A percentile compares a stretch with the other conserved stretches of the same genome.
Conservation (phyloP, 2,113 vertebrate species). For the Pteruthius melanotis region DNA sequence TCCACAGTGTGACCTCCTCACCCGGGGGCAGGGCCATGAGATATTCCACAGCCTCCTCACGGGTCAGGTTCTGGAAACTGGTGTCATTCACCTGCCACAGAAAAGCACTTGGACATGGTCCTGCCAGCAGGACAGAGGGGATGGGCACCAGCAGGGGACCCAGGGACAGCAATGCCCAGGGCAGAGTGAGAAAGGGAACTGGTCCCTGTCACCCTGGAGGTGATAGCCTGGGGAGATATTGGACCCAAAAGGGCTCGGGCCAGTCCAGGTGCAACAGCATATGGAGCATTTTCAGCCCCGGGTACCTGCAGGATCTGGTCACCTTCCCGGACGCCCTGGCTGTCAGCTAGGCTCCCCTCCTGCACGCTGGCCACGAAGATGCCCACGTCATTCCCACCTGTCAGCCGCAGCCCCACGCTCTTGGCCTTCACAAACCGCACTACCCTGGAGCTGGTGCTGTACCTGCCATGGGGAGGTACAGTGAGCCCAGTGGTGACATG, state of each 20-base stretch:
- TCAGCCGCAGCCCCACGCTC: constrained; percentile 85
- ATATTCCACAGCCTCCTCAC: constrained; percentile 89
- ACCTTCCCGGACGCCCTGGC: constrained; percentile 84
- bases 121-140: accelerated
- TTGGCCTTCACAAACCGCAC: constrained; percentile 84
- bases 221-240: not conserved
- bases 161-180: not conserved
- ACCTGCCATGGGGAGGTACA: constrained; percentile 47
- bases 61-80: constrained; percentile 84
- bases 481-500: not conserved
- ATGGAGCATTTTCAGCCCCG: accelerated
- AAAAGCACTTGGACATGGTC: not conserved
- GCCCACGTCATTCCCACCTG: constrained; percentile 90
- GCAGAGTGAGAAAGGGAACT: not conserved
- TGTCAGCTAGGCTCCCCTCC: constrained; percentile 83
- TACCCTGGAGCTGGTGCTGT: constrained; percentile 75
- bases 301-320: constrained; percentile 93
- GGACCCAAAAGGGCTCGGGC: not conserved
- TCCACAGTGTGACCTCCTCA: constrained; percentile 76
- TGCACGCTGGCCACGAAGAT: constrained; percentile 93
- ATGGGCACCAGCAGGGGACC: not conserved
- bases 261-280: not conserved
- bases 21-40: constrained; percentile 79
- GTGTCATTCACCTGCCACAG: constrained; percentile 80
- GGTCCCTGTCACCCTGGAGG: not conserved